These are phyloP conservation scores for Volucella inanis DNA, from an alignment of 2,888 invertebrate genomes.

Conservation along the genomic window DNA sequence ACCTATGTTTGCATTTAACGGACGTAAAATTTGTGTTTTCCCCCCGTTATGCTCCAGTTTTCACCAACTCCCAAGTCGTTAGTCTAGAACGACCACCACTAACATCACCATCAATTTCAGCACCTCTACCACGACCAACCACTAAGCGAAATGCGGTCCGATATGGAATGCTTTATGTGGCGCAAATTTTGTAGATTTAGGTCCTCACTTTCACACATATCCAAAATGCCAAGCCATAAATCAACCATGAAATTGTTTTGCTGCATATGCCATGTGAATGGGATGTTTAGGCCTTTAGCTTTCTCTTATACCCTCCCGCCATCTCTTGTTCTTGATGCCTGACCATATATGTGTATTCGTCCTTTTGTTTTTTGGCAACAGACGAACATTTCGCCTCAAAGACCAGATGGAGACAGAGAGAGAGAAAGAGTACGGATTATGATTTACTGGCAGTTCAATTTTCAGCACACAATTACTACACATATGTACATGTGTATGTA, in stretches of 20 bases:
- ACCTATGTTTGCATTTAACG: conserved; percentile 42
- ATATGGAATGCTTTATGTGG: conserved; percentile 61
- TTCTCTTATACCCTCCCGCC: not conserved
- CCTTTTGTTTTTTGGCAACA: conserved; percentile 57
- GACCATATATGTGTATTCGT: no score
- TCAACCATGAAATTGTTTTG: conserved; percentile 75
- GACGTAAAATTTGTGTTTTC: conserved; percentile 45
- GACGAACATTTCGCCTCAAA: conserved; percentile 59
- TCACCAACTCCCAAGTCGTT: conserved; percentile 12
- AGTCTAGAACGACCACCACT: no score
- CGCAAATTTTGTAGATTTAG: conserved; percentile 68
- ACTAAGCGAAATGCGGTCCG: conserved; percentile 50
- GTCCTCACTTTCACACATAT: conserved; percentile 68
- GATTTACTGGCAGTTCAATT: conserved; percentile 75
- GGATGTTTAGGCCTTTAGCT: conserved; percentile 53
- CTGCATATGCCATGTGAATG: conserved; percentile 72
- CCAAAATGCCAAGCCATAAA: conserved; percentile 65
- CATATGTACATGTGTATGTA: conserved; percentile 14
- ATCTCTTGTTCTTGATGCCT: not conserved
- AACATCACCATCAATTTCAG: conserved; percentile 5
- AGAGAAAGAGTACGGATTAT: conserved; percentile 57
- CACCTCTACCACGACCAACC: not conserved
- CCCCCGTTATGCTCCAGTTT: conserved; percentile 23
- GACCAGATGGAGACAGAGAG: conserved; percentile 24
- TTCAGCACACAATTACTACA: conserved; percentile 67